Evolutionary conservation across 2,113 vertebrate genomes (phyloP).

Genomic region (Bucco capensis): DNA sequence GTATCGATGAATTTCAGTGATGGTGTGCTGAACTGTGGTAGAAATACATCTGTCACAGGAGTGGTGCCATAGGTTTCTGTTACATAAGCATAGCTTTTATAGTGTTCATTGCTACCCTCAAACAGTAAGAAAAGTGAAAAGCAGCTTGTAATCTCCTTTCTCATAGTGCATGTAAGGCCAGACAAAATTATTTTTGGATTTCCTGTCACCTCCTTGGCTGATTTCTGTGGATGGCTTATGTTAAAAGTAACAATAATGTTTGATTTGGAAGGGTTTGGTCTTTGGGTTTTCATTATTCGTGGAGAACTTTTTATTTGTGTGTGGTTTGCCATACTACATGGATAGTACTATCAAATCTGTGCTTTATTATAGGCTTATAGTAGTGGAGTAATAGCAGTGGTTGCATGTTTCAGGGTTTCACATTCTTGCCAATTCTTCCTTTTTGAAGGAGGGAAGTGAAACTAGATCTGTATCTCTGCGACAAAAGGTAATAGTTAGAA

Average conservation of each 20-base stretch:
- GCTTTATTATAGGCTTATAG: constrained; percentile 67
- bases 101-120: constrained; percentile 3
- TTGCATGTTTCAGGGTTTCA: constrained; percentile 30
- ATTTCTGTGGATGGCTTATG: constrained; percentile 67
- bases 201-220: constrained; percentile 69
- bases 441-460: constrained; percentile 56
- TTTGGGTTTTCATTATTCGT: constrained; percentile 67
- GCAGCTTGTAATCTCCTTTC: constrained; percentile 24
- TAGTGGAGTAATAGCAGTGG: constrained; percentile 29
- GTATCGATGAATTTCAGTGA: neutral
- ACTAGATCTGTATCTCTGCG: constrained; percentile 13
- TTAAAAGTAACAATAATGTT: constrained; percentile 77
- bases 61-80: neutral
- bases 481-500: constrained; percentile 19
- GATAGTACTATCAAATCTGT: constrained; percentile 73
- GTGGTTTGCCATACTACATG: constrained; percentile 70
- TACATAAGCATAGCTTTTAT: neutral
- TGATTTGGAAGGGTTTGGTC: constrained; percentile 67
- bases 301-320: constrained; percentile 75
- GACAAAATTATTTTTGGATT: constrained; percentile 72
- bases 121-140: constrained; percentile 10
- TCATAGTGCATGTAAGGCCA: neutral
- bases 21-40: neutral
- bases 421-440: constrained; percentile 32
- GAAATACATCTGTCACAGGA: neutral